These are phyloP conservation scores for Megamerina dolium DNA, from an alignment of 2,888 invertebrate genomes.

Conservation along the genomic window DNA sequence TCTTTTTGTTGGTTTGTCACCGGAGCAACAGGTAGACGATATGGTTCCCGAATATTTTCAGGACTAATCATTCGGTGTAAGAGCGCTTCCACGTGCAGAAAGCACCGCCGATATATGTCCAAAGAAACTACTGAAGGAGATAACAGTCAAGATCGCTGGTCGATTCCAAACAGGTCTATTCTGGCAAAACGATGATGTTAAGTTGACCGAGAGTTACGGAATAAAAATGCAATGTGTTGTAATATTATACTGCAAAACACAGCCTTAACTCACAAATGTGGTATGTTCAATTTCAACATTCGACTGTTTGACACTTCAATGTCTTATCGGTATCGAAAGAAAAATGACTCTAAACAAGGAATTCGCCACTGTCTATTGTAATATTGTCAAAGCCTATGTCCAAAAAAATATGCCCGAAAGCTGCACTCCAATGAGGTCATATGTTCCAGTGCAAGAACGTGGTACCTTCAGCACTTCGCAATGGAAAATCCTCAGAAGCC, in stretches of 20 bases:
- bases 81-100: no score
- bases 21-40: neutral
- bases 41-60: neutral
- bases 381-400: constrained; percentile 5
- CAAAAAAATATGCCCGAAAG: constrained; percentile 7
- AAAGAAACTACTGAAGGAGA: neutral
- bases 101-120: neutral
- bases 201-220: no score
- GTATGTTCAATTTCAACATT: no score
- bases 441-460: constrained; percentile 11
- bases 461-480: constrained; percentile 32
- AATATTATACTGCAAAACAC: no score
- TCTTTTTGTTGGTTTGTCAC: neutral
- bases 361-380: no score
- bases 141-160: neutral
- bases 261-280: no score
- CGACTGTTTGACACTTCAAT: no score
- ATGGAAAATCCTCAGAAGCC: constrained; percentile 31
- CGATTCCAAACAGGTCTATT: no score
- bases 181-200: no score
- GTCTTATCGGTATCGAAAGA: constrained; percentile 6
- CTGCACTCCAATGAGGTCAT: no score
- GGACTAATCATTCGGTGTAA: constrained; percentile 2
- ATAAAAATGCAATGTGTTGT: no score
- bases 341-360: constrained; percentile 9